Percentiles rank a stretch among this genome's conserved stretches.
Conservation (phyloP, 2,797 vertebrate genomes). For the Microcaecilia unicolor region DNA sequence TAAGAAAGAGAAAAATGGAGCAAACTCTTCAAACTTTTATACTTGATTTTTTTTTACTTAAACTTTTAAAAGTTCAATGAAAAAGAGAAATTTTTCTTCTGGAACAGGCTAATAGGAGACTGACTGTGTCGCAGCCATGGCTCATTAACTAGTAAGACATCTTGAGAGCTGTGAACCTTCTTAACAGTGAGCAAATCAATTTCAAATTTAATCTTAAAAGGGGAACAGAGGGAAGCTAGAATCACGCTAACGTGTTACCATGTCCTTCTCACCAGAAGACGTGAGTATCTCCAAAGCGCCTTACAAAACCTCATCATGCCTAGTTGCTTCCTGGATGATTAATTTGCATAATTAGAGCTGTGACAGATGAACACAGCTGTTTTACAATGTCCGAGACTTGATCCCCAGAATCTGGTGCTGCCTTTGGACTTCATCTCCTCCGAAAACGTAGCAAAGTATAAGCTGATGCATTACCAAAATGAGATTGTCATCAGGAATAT, state of each 20-base stretch:
- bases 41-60: not conserved
- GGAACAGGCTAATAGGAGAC: not conserved
- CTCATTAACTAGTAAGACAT: slow-evolving; percentile 11
- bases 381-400: too few relatives aligned
- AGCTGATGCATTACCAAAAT: too few relatives aligned
- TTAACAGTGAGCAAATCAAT: slow-evolving; percentile 19
- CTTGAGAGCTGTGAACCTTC: not conserved
- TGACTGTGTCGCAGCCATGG: slow-evolving; percentile 1
- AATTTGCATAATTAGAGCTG: slow-evolving; percentile 25
- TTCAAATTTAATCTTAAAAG: slow-evolving; percentile 5
- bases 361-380: not conserved
- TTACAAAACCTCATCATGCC: not conserved
- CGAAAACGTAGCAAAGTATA: too few relatives aligned
- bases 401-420: too few relatives aligned
- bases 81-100: not conserved
- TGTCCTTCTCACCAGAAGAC: not conserved
- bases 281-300: not conserved
- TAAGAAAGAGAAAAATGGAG: too few relatives aligned
- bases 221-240: not conserved
- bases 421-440: too few relatives aligned
- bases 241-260: not conserved
- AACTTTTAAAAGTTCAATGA: slow-evolving; percentile 17
- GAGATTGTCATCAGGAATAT: too few relatives aligned
- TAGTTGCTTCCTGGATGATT: slow-evolving; percentile 10
- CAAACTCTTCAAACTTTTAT: too few relatives aligned